phyloP scores from a whole-genome alignment of 1,140 invertebrate genomes.

The Uloborus diversus region DNA sequence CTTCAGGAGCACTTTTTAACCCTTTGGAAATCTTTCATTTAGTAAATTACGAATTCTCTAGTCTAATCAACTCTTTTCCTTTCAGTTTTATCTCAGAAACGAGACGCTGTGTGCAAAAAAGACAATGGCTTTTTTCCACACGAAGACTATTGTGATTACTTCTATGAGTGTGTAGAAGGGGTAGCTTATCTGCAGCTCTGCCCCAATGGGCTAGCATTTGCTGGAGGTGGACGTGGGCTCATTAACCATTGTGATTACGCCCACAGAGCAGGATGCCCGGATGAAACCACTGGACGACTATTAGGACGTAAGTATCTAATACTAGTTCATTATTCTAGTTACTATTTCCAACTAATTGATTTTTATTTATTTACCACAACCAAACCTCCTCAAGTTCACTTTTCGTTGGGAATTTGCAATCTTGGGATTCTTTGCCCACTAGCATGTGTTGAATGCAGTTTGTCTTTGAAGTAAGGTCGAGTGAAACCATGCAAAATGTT shows the following conservation, averaged over 20 bases:
- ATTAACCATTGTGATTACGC: conserved; percentile 84
- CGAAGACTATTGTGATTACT: conserved; percentile 80
- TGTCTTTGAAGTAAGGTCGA: too few species aligned
- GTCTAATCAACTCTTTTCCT: too few species aligned
- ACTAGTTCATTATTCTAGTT: background rate
- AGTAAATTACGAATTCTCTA: too few species aligned
- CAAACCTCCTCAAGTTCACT: too few species aligned
- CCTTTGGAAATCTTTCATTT: too few species aligned
- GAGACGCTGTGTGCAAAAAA: conserved; percentile 31
- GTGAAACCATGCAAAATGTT: too few species aligned
- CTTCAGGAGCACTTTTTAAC: too few species aligned
- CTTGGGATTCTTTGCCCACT: too few species aligned
- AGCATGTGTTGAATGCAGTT: too few species aligned
- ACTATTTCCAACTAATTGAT: background rate
- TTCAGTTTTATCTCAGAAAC: conserved; percentile 12
- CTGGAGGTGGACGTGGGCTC: conserved; percentile 83
- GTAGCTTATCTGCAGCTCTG: conserved; percentile 67
- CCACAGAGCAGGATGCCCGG: conserved; percentile 76
- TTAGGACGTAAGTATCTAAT: conserved; percentile 56
- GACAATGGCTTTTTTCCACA: conserved; percentile 56
- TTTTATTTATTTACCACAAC: too few species aligned
- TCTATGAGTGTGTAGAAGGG: conserved; percentile 84
- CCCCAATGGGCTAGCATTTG: conserved; percentile 87
- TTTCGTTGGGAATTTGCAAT: too few species aligned
- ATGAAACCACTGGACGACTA: conserved; percentile 5